These are phyloP conservation scores for Geotrypetes seraphini DNA, from an alignment of 2,797 vertebrate species.

Conservation along the genomic window DNA sequence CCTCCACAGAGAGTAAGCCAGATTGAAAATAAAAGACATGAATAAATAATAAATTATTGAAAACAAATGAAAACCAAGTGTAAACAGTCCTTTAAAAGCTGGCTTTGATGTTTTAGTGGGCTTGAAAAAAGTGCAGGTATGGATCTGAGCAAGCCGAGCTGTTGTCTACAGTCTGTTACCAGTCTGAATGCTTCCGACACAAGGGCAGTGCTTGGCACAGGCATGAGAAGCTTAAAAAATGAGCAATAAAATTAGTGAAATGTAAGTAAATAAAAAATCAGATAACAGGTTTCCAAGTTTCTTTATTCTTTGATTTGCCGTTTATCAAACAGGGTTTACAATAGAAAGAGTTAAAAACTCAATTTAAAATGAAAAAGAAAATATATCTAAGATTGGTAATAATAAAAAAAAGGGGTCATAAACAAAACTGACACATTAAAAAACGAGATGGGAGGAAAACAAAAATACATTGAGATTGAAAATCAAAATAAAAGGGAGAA, in stretches of 20 bases:
- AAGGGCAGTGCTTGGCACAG: slow-evolving; percentile 11
- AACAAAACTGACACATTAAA: too few species aligned
- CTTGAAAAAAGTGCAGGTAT: slow-evolving; percentile 22
- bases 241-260: slow-evolving; percentile 6
- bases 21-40: slow-evolving; percentile 1
- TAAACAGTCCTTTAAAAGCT: slow-evolving; percentile 23
- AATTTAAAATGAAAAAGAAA: too few species aligned
- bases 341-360: too few species aligned
- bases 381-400: too few species aligned
- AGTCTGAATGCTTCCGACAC: slow-evolving; percentile 22
- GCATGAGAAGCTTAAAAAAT: slow-evolving; percentile 13
- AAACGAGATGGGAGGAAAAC: too few species aligned
- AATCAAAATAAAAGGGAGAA: too few species aligned
- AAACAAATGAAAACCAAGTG: slow-evolving; percentile 14
- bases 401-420: too few species aligned
- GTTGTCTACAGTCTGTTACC: neutral
- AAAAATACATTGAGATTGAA: too few species aligned
- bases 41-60: slow-evolving; percentile 38
- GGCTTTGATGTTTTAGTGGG: slow-evolving; percentile 19
- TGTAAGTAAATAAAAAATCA: neutral
- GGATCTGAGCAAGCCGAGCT: slow-evolving; percentile 1
- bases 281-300: too few species aligned
- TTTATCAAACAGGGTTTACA: too few species aligned
- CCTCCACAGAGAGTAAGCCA: slow-evolving; percentile 18
- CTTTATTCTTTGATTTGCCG: too few species aligned